Conservation (phyloP, 1,140 invertebrate species). For the Helicoverpa armigera region DNA sequence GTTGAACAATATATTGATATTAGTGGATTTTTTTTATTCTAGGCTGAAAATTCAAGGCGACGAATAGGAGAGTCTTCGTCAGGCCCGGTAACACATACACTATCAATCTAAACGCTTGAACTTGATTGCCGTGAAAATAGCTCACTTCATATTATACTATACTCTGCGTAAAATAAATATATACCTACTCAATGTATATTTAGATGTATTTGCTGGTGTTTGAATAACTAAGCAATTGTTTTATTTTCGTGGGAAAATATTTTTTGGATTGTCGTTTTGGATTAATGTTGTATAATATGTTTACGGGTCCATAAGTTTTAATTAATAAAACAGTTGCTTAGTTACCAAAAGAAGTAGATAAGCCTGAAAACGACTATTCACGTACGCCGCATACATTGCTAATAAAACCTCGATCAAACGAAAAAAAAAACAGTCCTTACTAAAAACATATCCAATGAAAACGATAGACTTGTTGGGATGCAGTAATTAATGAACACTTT, state of each 20-base stretch:
- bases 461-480: too few species aligned
- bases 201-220: slow-evolving; percentile 31
- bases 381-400: too few species aligned
- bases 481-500: too few species aligned
- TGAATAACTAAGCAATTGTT: slow-evolving; percentile 29
- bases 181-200: slow-evolving; percentile 7
- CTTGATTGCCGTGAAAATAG: slow-evolving; percentile 39
- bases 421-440: too few species aligned
- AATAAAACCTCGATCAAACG: too few species aligned
- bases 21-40: slow-evolving; percentile 56
- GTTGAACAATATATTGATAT: slow-evolving; percentile 47
- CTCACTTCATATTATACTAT: slow-evolving; percentile 26
- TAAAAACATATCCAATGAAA: too few species aligned
- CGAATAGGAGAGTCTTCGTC: slow-evolving; percentile 59
- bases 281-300: too few species aligned
- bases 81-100: slow-evolving; percentile 57
- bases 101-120: slow-evolving; percentile 51
- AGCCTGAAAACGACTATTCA: too few species aligned
- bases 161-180: slow-evolving; percentile 29
- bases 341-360: too few species aligned
- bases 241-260: background rate
- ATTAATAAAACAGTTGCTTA: too few species aligned
- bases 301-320: too few species aligned
- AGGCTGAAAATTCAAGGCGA: slow-evolving; percentile 60
- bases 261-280: too few species aligned